These are phyloP conservation scores for Morone chrysops DNA, from an alignment of 2,113 vertebrate genomes.

Conservation along the genomic window DNA sequence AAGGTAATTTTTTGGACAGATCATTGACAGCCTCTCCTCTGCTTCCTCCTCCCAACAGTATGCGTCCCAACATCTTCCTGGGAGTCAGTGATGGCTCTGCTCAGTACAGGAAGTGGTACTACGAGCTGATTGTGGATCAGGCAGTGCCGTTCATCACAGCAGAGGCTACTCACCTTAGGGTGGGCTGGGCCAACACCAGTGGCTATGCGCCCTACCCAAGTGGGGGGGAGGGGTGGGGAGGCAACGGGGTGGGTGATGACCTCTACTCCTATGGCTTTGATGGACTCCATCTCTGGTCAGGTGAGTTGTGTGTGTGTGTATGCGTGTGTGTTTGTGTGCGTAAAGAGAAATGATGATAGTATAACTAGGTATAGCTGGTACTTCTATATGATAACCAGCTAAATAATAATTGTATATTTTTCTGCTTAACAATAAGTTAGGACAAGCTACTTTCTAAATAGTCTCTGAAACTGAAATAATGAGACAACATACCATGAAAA, in stretches of 20 bases:
- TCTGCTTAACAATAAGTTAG: neutral
- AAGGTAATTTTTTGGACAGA: neutral
- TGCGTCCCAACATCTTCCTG: conserved; percentile 96
- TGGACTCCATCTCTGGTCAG: conserved; percentile 97
- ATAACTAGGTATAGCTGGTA: neutral
- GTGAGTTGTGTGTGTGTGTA: conserved; percentile 74
- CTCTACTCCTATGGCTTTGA: conserved; percentile 96
- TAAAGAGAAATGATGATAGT: neutral
- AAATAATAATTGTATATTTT: neutral
- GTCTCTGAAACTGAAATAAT: too few species aligned
- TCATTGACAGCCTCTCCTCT: neutral
- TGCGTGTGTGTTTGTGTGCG: neutral
- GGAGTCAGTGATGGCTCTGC: conserved; percentile 95
- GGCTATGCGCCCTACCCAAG: conserved; percentile 93
- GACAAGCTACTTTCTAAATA: neutral
- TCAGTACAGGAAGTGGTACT: conserved; percentile 98
- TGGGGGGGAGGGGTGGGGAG: conserved; percentile 95
- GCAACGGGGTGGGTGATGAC: conserved; percentile 95
- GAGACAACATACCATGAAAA: neutral
- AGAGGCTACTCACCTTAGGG: conserved; percentile 93
- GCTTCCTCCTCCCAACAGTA: conserved; percentile 79
- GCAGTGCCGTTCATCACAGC: conserved; percentile 91
- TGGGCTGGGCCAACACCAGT: conserved; percentile 96
- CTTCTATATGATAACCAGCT: neutral
- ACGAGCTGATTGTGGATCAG: conserved; percentile 95